Percentiles rank a stretch among this genome's conserved stretches.
Evolutionary conservation across 2,888 invertebrate species (phyloP).

Genomic region (Eudasyphora cyanicolor): DNA sequence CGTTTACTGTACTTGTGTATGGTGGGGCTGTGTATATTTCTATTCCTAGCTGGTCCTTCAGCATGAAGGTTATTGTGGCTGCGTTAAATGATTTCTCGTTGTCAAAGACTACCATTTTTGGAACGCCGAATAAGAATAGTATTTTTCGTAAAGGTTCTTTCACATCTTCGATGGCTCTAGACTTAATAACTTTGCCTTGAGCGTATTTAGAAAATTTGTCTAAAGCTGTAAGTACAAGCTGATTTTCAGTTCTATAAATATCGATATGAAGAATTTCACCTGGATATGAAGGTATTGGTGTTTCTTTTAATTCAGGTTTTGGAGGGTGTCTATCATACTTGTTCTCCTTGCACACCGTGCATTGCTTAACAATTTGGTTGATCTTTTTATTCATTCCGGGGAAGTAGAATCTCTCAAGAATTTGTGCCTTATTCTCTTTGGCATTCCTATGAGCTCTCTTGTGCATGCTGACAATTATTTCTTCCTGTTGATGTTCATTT

Average conservation of each 20-base stretch:
- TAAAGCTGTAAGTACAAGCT: slow-evolving; percentile 39
- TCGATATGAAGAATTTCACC: slow-evolving; percentile 55
- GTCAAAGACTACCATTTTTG: slow-evolving; percentile 60
- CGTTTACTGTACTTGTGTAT: slow-evolving; percentile 32
- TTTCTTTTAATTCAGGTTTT: slow-evolving; percentile 37
- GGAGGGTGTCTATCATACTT: slow-evolving; percentile 56
- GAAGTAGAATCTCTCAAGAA: slow-evolving; percentile 43
- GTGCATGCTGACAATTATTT: slow-evolving; percentile 35
- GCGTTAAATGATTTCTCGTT: slow-evolving; percentile 63
- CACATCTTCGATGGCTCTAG: slow-evolving; percentile 56
- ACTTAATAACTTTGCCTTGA: slow-evolving; percentile 46
- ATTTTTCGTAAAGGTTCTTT: slow-evolving; percentile 52
- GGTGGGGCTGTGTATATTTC: slow-evolving; percentile 43
- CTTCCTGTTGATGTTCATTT: slow-evolving; percentile 30
- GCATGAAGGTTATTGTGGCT: slow-evolving; percentile 50
- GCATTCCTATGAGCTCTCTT: slow-evolving; percentile 41
- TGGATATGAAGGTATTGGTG: slow-evolving; percentile 60
- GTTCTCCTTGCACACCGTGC: slow-evolving; percentile 44
- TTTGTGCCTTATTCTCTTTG: slow-evolving; percentile 55
- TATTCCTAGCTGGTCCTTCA: slow-evolving; percentile 59
- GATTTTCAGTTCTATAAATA: slow-evolving; percentile 19
- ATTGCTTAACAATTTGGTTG: slow-evolving; percentile 42
- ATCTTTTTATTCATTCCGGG: slow-evolving; percentile 42
- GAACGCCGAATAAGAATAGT: slow-evolving; percentile 51
- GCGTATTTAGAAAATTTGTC: slow-evolving; percentile 60